A percentile compares a stretch with the other conserved stretches of the same genome.
These are phyloP conservation scores for Caenorhabditis afra DNA, from an alignment of 2,888 invertebrate species.

Conservation along the genomic window DNA sequence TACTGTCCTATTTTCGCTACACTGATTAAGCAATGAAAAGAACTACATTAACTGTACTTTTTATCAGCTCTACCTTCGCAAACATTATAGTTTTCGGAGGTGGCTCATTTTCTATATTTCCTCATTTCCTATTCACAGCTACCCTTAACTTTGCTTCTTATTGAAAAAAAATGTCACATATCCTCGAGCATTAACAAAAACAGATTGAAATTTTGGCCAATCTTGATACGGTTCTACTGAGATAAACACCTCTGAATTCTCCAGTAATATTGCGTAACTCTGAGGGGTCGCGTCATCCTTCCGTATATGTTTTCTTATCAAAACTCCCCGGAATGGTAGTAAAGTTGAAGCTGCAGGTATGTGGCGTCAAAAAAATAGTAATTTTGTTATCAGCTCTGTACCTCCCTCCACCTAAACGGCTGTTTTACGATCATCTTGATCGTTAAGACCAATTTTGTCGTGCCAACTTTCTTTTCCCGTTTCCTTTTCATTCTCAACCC, in stretches of 20 bases:
- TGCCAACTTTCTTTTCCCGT: conserved; percentile 1
- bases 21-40: no score
- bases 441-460: conserved; percentile 35
- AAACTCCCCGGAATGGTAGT: no score
- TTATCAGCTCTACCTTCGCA: not conserved
- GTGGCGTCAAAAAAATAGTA: conserved; percentile 38
- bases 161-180: conserved; percentile 12
- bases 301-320: no score
- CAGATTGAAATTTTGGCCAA: no score
- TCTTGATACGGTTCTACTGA: no score
- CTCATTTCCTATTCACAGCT: not conserved
- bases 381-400: conserved; percentile 20
- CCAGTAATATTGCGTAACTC: no score
- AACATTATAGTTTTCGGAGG: no score
- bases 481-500: not conserved
- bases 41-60: not conserved
- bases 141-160: conserved; percentile 1
- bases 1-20: no score
- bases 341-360: not conserved
- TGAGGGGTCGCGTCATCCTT: no score
- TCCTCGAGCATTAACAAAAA: no score
- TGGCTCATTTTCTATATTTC: no score
- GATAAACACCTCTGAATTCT: no score
- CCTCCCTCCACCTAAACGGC: conserved; percentile 6
- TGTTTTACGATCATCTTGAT: conserved; percentile 38